phyloP scores from a whole-genome alignment of 2,113 vertebrate species.

The Theropithecus gelada region DNA sequence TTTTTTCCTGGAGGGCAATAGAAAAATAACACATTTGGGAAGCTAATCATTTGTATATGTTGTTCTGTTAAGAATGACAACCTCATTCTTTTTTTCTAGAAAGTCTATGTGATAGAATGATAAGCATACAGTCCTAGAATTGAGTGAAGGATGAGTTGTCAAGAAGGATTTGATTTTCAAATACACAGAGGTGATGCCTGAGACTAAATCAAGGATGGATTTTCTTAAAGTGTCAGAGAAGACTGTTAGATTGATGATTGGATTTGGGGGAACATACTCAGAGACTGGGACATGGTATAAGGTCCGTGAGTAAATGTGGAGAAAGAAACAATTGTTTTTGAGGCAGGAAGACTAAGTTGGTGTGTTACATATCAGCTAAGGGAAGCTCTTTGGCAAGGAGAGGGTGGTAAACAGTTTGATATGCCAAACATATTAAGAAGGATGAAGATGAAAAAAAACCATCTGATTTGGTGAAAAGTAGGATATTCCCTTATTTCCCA shows the following conservation, averaged over 20 bases:
- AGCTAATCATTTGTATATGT: neutral
- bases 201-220: neutral
- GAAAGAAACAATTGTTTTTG: neutral
- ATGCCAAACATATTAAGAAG: neutral
- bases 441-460: neutral
- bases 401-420: neutral
- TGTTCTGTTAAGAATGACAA: slow-evolving; percentile 50
- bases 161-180: slow-evolving; percentile 65
- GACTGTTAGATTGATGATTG: neutral
- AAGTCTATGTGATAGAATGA: slow-evolving; percentile 26
- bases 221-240: neutral
- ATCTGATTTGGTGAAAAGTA: neutral
- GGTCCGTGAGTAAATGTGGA: neutral
- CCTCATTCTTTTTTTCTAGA: slow-evolving; percentile 49
- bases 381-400: neutral
- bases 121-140: neutral
- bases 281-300: fast-evolving
- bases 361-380: neutral
- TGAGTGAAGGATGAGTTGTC: slow-evolving; percentile 64
- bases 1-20: neutral
- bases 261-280: neutral
- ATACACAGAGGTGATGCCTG: slow-evolving; percentile 2
- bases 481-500: neutral
- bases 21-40: neutral
- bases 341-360: neutral